Percentiles rank a stretch among this genome's conserved stretches.
Conservation (phyloP, 23 tunicate species). For the Ascidia mentula region DNA sequence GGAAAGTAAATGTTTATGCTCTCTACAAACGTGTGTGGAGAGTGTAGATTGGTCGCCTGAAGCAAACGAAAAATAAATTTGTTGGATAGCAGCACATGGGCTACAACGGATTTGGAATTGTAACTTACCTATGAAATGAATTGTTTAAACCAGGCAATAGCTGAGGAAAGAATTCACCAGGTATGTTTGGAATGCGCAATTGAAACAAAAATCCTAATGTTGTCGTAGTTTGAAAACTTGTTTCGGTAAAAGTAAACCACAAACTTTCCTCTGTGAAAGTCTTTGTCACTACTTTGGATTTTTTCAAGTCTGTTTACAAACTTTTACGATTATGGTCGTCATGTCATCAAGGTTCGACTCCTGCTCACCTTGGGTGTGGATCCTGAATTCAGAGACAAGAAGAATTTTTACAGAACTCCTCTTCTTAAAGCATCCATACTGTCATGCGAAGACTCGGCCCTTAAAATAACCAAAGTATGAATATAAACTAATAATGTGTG, state of each 20-base stretch:
- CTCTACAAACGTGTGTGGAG: neutral
- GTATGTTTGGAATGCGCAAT: too few species aligned
- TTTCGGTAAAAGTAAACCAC: too few species aligned
- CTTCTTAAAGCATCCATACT: slow-evolving; percentile 59
- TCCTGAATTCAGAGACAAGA: slow-evolving; percentile 61
- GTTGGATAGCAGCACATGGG: neutral
- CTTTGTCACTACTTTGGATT: too few species aligned
- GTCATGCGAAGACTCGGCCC: slow-evolving; percentile 57
- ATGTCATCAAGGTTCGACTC: slow-evolving; percentile 86
- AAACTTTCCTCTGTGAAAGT: too few species aligned
- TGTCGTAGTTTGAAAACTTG: too few species aligned
- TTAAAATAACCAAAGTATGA: slow-evolving; percentile 56
- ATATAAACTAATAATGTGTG: too few species aligned
- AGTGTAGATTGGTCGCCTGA: neutral
- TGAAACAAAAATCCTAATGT: too few species aligned
- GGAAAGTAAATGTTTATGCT: neutral
- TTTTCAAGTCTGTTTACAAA: too few species aligned
- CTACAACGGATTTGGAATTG: too few species aligned
- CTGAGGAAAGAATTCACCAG: slow-evolving; percentile 85
- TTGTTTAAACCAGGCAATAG: slow-evolving; percentile 69
- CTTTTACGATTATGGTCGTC: too few species aligned
- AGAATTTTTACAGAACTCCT: slow-evolving; percentile 72
- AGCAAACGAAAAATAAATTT: neutral
- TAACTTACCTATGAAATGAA: slow-evolving; percentile 58
- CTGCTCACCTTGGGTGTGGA: slow-evolving; percentile 65